Conservation (phyloP, 2,113 vertebrate genomes). For the Rhinopithecus roxellana region DNA sequence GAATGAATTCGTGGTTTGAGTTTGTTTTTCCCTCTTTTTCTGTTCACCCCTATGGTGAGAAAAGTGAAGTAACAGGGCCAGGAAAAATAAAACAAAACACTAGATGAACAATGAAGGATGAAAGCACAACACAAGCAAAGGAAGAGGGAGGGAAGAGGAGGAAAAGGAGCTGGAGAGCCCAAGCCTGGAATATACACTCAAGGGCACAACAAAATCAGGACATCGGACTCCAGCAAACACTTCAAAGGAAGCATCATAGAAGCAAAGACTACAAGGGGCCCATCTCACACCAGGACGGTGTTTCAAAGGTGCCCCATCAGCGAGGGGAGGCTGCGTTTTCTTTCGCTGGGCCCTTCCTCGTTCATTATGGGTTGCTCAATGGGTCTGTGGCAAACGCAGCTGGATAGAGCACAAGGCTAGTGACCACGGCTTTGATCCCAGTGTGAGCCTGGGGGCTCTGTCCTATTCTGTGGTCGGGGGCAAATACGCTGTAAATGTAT, state of each 20-base stretch:
- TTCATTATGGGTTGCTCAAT: neutral
- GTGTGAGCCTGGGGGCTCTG: neutral
- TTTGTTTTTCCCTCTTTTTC: neutral
- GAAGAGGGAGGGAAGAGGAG: neutral
- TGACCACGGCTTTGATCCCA: neutral
- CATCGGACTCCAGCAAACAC: neutral
- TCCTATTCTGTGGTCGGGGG: neutral
- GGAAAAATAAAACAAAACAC: neutral
- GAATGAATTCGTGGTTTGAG: neutral
- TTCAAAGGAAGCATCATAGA: neutral
- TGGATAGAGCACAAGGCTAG: neutral
- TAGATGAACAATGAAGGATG: neutral
- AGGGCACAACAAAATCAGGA: neutral
- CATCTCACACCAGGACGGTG: neutral
- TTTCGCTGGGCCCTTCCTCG: neutral
- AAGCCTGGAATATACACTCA: rapidly evolving
- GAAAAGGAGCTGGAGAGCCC: neutral
- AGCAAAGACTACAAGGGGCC: neutral
- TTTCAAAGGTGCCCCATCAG: neutral
- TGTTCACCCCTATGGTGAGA: neutral
- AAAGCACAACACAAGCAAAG: neutral
- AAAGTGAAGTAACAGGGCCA: neutral
- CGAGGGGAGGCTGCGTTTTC: neutral
- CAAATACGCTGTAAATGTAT: rapidly evolving
- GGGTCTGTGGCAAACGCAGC: neutral